Conservation (phyloP, 2,888 invertebrate genomes). For the Taphrorychus bicolor region DNA sequence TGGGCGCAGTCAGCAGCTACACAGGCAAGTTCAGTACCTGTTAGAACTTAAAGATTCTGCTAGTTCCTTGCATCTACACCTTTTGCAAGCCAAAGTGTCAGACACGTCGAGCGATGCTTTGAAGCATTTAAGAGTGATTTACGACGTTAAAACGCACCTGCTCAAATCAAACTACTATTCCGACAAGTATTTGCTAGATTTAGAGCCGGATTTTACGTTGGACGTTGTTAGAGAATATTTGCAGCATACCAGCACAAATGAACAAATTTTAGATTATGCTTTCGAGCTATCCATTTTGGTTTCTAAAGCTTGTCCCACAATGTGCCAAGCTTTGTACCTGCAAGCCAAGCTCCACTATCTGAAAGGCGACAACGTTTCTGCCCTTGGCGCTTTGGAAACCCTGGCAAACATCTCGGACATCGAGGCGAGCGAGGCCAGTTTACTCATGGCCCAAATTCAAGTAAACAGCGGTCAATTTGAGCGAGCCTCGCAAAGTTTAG, state of each 20-base stretch:
- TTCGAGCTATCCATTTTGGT: slow-evolving; percentile 70
- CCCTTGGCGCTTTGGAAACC: slow-evolving; percentile 74
- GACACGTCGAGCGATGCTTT: slow-evolving; percentile 65
- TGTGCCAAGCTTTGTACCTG: slow-evolving; percentile 71
- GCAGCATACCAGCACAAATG: slow-evolving; percentile 68
- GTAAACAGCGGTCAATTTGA: slow-evolving; percentile 73
- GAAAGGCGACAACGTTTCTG: slow-evolving; percentile 76
- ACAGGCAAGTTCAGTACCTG: slow-evolving; percentile 86
- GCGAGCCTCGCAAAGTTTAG: slow-evolving; percentile 84
- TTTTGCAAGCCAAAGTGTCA: slow-evolving; percentile 72
- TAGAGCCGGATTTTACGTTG: slow-evolving; percentile 88
- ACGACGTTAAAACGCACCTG: slow-evolving; percentile 63
- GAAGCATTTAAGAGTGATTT: slow-evolving; percentile 68
- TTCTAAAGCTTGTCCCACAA: slow-evolving; percentile 82
- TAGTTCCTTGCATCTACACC: slow-evolving; percentile 69
- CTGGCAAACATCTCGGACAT: slow-evolving; percentile 77
- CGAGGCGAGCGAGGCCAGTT: slow-evolving; percentile 82
- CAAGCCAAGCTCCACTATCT: slow-evolving; percentile 83
- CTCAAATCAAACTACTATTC: slow-evolving; percentile 72
- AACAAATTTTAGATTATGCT: slow-evolving; percentile 22
- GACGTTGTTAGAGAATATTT: slow-evolving; percentile 80
- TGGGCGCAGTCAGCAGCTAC: slow-evolving; percentile 75
- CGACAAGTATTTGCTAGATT: slow-evolving; percentile 71
- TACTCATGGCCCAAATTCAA: slow-evolving; percentile 86
- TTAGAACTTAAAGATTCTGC: slow-evolving; percentile 78